Conservation (phyloP, 2,797 vertebrate species). For the Siniperca scherzeri region DNA sequence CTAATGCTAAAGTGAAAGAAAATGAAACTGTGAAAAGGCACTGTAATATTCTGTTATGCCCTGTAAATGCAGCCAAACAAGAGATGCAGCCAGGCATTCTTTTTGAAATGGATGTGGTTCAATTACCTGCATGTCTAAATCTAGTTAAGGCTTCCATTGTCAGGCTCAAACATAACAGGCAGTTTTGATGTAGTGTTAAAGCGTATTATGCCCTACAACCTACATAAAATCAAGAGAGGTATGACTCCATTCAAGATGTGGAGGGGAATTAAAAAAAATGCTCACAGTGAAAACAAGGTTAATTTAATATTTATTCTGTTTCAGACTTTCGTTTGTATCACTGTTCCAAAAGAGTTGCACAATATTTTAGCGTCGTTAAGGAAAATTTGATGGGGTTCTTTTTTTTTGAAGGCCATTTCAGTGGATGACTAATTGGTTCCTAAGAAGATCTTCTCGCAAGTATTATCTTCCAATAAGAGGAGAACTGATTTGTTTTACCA, state of each 20-base stretch:
- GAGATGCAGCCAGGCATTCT: conserved; percentile 92
- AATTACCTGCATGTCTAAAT: conserved; percentile 92
- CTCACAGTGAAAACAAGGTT: conserved; percentile 90
- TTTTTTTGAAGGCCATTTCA: background rate
- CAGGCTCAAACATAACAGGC: conserved; percentile 89
- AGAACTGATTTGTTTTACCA: conserved; percentile 10
- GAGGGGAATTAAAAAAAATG: conserved; percentile 86
- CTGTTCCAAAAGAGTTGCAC: conserved; percentile 24
- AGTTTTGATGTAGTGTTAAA: conserved; percentile 91
- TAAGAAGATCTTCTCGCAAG: background rate
- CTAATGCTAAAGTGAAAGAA: conserved; percentile 86
- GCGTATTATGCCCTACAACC: conserved; percentile 79
- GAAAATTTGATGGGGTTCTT: conserved; percentile 8
- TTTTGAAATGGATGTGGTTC: conserved; percentile 94
- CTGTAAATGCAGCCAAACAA: conserved; percentile 95
- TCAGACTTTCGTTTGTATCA: conserved; percentile 76
- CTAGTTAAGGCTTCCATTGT: conserved; percentile 94
- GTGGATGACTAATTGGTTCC: conserved; percentile 16
- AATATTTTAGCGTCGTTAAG: conserved; percentile 12
- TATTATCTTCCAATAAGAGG: background rate
- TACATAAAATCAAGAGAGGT: conserved; percentile 75
- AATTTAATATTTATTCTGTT: conserved; percentile 85
- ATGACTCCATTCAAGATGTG: conserved; percentile 88
- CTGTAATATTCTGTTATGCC: conserved; percentile 91
- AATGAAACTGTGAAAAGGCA: conserved; percentile 84